Conservation (phyloP, 1,140 invertebrate species). For the Idris sp. region DNA sequence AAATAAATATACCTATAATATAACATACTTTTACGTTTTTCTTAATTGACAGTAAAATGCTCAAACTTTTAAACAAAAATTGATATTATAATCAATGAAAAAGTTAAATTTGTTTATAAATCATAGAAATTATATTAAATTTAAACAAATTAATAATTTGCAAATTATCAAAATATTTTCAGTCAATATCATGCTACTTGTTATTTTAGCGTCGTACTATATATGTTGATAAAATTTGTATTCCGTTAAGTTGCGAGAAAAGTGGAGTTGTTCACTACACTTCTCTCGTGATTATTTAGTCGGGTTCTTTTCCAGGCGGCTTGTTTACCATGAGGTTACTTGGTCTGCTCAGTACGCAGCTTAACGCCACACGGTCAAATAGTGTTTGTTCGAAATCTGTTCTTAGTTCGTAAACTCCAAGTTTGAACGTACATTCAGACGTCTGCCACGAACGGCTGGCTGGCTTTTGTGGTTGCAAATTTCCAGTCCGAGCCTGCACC, state of each 20-base stretch:
- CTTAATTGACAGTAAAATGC: too few relatives aligned
- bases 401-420: constrained; percentile 56
- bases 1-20: too few relatives aligned
- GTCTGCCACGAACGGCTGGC: constrained; percentile 51
- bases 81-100: too few relatives aligned
- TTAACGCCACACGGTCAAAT: constrained; percentile 54
- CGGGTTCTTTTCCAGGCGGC: constrained; percentile 17
- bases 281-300: constrained; percentile 36
- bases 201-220: too few relatives aligned
- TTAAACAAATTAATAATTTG: too few relatives aligned
- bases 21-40: too few relatives aligned
- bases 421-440: constrained; percentile 46
- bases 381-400: constrained; percentile 59
- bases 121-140: too few relatives aligned
- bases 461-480: constrained; percentile 56
- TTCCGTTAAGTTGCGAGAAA: constrained; percentile 16
- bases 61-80: too few relatives aligned
- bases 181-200: too few relatives aligned
- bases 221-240: constrained; percentile 18
- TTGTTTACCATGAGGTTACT: constrained; percentile 44
- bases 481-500: constrained; percentile 30
- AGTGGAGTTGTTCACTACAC: constrained; percentile 19
- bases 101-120: too few relatives aligned
- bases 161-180: too few relatives aligned
- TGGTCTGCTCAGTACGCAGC: constrained; percentile 24